phyloP scores from a whole-genome alignment of 2,888 invertebrate genomes.

The Lingula anatina region DNA sequence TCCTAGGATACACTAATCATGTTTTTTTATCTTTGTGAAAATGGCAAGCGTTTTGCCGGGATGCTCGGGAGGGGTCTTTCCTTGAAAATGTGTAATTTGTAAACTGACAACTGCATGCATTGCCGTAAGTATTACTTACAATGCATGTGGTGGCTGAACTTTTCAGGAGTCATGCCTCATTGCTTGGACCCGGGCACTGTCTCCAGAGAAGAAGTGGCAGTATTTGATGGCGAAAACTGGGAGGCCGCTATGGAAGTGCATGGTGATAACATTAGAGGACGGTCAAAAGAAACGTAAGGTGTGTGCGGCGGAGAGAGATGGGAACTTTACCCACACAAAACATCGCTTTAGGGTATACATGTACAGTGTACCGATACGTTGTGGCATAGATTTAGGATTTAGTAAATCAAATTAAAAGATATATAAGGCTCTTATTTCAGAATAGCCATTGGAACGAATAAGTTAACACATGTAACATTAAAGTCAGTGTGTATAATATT shows the following conservation, averaged over 20 bases:
- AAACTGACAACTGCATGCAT: not conserved
- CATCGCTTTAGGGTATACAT: too few species aligned
- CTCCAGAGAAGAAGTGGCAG: constrained; percentile 25
- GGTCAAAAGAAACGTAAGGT: constrained; percentile 17
- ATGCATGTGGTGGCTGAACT: constrained; percentile 1
- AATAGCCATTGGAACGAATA: too few species aligned
- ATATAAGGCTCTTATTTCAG: too few species aligned
- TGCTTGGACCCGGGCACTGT: constrained; percentile 49
- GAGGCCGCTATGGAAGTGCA: constrained; percentile 28
- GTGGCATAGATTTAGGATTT: too few species aligned
- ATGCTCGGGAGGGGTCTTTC: not conserved
- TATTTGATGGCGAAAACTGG: constrained; percentile 51
- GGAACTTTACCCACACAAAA: too few species aligned
- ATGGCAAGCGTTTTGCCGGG: not conserved
- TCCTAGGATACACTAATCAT: too few species aligned
- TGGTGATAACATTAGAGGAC: constrained; percentile 20
- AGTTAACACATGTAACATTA: too few species aligned
- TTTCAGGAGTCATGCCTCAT: constrained; percentile 48
- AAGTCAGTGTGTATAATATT: too few species aligned
- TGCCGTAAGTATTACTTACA: not conserved
- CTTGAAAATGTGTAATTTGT: not conserved
- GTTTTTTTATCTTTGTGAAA: too few species aligned
- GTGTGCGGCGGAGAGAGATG: too few species aligned
- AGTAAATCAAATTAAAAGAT: too few species aligned
- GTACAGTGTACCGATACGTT: too few species aligned